A percentile compares a stretch with the other conserved stretches of the same genome.
phyloP scores from a whole-genome alignment of 2,888 invertebrate genomes.

The Pristionchus entomophagus region DNA sequence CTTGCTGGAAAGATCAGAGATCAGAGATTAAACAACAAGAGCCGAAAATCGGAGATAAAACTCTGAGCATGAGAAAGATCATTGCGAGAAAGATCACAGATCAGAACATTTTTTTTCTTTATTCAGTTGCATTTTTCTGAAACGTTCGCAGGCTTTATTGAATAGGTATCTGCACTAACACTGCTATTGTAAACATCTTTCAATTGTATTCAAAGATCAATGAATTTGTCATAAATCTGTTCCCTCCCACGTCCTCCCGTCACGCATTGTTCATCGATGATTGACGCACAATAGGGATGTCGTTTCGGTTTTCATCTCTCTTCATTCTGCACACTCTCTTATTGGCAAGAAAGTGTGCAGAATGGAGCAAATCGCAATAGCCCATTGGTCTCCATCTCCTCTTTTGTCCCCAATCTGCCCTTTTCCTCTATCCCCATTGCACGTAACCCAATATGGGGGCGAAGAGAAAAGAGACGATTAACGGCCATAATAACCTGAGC shows the following conservation, averaged over 20 bases:
- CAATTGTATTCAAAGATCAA: too few relatives aligned
- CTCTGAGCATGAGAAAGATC: too few relatives aligned
- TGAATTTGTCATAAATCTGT: too few relatives aligned
- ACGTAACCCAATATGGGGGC: background rate
- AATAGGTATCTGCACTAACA: too few relatives aligned
- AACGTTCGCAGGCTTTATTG: too few relatives aligned
- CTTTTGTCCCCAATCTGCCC: background rate
- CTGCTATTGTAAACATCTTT: too few relatives aligned
- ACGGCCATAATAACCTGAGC: slow-evolving; percentile 7
- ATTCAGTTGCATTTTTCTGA: too few relatives aligned
- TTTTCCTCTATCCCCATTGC: background rate
- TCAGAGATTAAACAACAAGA: slow-evolving; percentile 13
- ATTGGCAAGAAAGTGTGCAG: background rate
- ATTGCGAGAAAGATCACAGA: background rate
- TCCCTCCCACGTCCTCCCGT: too few relatives aligned
- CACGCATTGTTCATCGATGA: background rate
- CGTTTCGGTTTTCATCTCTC: too few relatives aligned
- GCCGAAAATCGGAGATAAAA: too few relatives aligned
- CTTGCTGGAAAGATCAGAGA: background rate
- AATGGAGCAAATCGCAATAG: background rate
- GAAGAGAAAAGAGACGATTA: background rate
- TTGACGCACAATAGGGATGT: background rate
- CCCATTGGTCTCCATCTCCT: slow-evolving; percentile 19
- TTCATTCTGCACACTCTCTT: too few relatives aligned
- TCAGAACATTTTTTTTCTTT: too few relatives aligned